phyloP scores from a whole-genome alignment of 2,113 vertebrate genomes.

The Gadus macrocephalus region DNA sequence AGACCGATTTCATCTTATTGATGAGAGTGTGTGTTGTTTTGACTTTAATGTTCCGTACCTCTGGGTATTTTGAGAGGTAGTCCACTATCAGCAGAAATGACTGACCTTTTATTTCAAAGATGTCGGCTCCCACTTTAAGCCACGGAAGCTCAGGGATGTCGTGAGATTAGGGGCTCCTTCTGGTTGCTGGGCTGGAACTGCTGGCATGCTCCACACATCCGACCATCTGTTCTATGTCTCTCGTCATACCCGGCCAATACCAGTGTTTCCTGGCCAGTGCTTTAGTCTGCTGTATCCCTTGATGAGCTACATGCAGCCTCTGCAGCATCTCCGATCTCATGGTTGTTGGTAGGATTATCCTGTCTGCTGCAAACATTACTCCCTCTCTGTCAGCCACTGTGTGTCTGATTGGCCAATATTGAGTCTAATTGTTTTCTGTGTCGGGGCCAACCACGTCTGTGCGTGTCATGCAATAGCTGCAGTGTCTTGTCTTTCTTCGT shows the following conservation, averaged over 20 bases:
- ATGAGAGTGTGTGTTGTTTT: slow-evolving; percentile 1
- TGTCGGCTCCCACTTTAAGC: slow-evolving; percentile 13
- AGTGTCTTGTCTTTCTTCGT: background rate
- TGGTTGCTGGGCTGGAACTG: slow-evolving; percentile 8
- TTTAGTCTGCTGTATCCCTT: background rate
- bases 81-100: background rate
- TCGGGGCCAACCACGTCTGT: background rate
- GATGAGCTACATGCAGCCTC: background rate
- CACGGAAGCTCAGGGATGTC: slow-evolving; percentile 12
- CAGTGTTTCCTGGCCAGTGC: slow-evolving; percentile 1
- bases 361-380: background rate
- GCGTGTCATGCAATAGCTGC: background rate
- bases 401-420: background rate
- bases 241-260: slow-evolving; percentile 19
- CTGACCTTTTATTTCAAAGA: slow-evolving; percentile 8
- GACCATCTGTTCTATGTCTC: slow-evolving; percentile 1
- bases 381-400: background rate
- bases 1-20: slow-evolving; percentile 1
- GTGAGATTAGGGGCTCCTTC: background rate
- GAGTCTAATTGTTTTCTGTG: slow-evolving; percentile 6
- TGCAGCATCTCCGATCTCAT: slow-evolving; percentile 1
- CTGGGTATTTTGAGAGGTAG: slow-evolving; percentile 9
- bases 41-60: background rate
- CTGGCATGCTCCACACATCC: slow-evolving; percentile 1
- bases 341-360: background rate